Evolutionary conservation across 2,888 invertebrate genomes (phyloP).

Genomic region (Megamerina dolium): DNA sequence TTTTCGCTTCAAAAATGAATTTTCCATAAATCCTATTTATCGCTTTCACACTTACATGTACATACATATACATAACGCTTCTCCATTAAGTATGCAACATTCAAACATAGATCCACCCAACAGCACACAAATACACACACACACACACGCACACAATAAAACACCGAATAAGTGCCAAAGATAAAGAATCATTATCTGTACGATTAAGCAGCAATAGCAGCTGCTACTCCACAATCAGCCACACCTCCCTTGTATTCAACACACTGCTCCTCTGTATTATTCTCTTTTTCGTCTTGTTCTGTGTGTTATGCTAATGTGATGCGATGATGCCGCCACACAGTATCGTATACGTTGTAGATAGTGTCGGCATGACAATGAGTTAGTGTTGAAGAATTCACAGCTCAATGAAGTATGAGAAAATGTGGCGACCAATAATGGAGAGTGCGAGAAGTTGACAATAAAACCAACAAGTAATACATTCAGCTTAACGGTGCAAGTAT

Average conservation of each 20-base stretch:
- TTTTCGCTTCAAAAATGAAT: too few relatives aligned
- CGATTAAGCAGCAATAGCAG: constrained; percentile 26
- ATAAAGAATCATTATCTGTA: constrained; percentile 28
- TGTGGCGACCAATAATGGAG: too few relatives aligned
- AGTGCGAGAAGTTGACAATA: too few relatives aligned
- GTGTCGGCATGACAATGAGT: constrained; percentile 3
- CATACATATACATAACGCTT: too few relatives aligned
- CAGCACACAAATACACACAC: background rate
- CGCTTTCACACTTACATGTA: too few relatives aligned
- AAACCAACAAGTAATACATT: too few relatives aligned
- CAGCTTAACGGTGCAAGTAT: too few relatives aligned
- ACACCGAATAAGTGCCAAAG: constrained; percentile 24
- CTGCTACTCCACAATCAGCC: constrained; percentile 15
- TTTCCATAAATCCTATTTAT: too few relatives aligned
- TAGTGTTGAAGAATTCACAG: constrained; percentile 21
- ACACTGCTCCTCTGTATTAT: background rate
- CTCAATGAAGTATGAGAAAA: constrained; percentile 18
- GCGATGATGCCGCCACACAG: too few relatives aligned
- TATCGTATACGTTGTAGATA: too few relatives aligned
- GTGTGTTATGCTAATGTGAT: constrained; percentile 23
- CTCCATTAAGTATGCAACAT: too few relatives aligned
- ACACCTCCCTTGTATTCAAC: background rate
- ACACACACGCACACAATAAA: constrained; percentile 2
- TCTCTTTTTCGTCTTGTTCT: constrained; percentile 5
- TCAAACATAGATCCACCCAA: too few relatives aligned